A percentile compares a stretch with the other conserved stretches of the same genome.
These are phyloP conservation scores for Branchinecta lynchi DNA, from an alignment of 1,140 invertebrate species.

Conservation along the genomic window DNA sequence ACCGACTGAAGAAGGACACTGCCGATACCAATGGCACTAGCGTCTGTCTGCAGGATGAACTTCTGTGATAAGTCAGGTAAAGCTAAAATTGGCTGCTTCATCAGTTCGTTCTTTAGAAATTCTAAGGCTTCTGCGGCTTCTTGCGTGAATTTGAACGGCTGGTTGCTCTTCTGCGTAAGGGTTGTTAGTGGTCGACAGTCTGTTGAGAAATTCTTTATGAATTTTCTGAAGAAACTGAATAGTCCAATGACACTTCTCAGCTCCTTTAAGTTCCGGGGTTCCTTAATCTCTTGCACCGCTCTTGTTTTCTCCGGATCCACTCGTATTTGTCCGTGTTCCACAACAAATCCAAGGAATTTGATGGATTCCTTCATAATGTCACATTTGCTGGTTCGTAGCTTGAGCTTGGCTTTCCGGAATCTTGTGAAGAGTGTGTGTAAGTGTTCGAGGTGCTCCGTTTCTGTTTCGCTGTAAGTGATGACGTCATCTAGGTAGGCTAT, in stretches of 20 bases:
- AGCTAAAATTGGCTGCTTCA: neutral
- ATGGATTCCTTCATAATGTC: neutral
- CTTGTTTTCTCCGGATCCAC: neutral
- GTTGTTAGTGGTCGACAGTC: neutral
- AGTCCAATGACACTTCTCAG: neutral
- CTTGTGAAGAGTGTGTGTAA: neutral
- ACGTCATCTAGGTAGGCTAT: slow-evolving; percentile 20
- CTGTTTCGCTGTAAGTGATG: neutral
- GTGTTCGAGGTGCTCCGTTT: neutral
- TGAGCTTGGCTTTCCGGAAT: neutral
- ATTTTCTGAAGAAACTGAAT: neutral
- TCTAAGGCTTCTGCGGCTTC: neutral
- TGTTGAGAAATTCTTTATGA: neutral
- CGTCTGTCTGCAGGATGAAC: too few species aligned
- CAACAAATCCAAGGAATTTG: neutral
- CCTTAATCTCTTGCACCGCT: neutral
- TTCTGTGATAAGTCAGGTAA: neutral
- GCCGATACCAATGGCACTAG: too few species aligned
- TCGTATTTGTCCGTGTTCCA: neutral
- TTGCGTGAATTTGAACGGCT: neutral
- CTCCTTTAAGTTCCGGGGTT: neutral
- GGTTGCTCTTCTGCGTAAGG: neutral
- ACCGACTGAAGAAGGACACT: too few species aligned
- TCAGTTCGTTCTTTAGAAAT: neutral
- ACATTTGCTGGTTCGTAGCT: neutral